These are phyloP conservation scores for Boulengeromyrus knoepffleri DNA, from an alignment of 2,113 vertebrate genomes.

Conservation along the genomic window DNA sequence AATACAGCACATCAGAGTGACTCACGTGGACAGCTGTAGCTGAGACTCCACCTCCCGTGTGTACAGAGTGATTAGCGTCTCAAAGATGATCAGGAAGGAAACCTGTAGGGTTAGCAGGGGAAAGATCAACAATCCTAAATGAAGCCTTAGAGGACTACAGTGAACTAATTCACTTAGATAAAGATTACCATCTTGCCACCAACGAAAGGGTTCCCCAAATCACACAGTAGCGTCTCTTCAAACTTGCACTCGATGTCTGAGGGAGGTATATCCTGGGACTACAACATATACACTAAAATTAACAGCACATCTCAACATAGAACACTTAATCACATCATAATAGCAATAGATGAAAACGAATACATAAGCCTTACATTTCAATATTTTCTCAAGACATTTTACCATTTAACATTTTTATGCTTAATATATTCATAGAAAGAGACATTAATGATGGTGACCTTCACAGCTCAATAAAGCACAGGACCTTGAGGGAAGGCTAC, in stretches of 20 bases:
- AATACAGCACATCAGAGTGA: neutral
- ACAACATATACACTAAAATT: neutral
- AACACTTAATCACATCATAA: neutral
- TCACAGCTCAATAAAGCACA: neutral
- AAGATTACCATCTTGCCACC: constrained; percentile 53
- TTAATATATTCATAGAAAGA: neutral
- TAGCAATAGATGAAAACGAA: neutral
- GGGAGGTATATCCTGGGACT: constrained; percentile 31
- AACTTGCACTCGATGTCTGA: constrained; percentile 35
- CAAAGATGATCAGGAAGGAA: constrained; percentile 65
- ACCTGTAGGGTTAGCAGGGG: constrained; percentile 49
- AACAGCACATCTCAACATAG: neutral
- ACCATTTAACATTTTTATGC: neutral
- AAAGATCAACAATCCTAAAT: neutral
- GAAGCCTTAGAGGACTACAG: neutral
- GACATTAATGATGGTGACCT: neutral
- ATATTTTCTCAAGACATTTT: neutral
- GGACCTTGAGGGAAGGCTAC: neutral
- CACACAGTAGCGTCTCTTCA: constrained; percentile 59
- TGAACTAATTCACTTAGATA: neutral
- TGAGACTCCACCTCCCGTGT: constrained; percentile 59
- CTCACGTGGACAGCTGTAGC: constrained; percentile 85
- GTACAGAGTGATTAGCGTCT: constrained; percentile 69
- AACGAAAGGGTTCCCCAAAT: constrained; percentile 85
- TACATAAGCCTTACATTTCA: neutral